phyloP scores from a whole-genome alignment of 2,797 vertebrate genomes.

The Sparidentex hasta region DNA sequence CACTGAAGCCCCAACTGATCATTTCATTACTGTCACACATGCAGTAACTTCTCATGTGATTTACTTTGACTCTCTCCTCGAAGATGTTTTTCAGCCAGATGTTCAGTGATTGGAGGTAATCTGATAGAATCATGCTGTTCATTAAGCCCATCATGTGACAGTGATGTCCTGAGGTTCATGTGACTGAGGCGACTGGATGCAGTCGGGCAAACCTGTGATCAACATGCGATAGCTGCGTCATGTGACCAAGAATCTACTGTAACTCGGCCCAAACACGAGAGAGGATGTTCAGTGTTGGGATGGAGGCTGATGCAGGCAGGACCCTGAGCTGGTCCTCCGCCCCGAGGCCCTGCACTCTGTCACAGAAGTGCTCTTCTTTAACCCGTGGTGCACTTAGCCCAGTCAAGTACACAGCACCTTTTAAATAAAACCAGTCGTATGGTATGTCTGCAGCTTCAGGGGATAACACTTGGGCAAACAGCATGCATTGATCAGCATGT shows the following conservation, averaged over 20 bases:
- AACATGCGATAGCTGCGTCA: background rate
- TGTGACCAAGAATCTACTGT: slow-evolving; percentile 1
- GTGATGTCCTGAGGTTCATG: slow-evolving; percentile 5
- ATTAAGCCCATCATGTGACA: background rate
- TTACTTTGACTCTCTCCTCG: background rate
- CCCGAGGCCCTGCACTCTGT: slow-evolving; percentile 15
- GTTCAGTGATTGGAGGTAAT: background rate
- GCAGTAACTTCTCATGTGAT: background rate
- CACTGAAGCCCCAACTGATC: background rate
- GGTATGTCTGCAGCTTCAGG: slow-evolving; percentile 55
- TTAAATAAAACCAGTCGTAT: slow-evolving; percentile 45
- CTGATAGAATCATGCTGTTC: background rate
- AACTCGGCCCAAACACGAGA: background rate
- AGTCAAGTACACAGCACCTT: slow-evolving; percentile 56
- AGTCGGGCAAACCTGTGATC: background rate
- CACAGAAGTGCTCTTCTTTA: slow-evolving; percentile 44
- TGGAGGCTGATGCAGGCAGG: background rate
- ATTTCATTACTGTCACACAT: background rate
- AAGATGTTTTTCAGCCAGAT: background rate
- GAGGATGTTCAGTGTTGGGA: slow-evolving; percentile 3
- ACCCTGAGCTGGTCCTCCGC: slow-evolving; percentile 16
- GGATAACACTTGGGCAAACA: slow-evolving; percentile 40
- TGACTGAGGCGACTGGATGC: background rate
- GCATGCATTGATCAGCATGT: slow-evolving; percentile 35
- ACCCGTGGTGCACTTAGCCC: slow-evolving; percentile 58